phyloP scores from a whole-genome alignment of 2,888 invertebrate genomes.

The Coronaproctus castanopsis region DNA sequence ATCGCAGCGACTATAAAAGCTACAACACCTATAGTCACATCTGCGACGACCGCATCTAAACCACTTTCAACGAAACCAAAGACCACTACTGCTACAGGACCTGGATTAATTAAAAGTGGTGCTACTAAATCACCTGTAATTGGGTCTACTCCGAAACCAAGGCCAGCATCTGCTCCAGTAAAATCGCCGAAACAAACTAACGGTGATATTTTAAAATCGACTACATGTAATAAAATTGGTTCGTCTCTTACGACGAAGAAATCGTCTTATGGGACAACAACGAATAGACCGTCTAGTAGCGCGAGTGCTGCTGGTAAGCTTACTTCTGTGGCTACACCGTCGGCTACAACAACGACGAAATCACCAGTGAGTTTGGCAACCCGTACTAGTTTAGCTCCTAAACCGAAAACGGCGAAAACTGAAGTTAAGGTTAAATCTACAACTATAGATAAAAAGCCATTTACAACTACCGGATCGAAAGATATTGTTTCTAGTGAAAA shows the following conservation, averaged over 20 bases:
- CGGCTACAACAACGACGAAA: conserved; percentile 8
- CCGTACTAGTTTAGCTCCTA: conserved; percentile 15
- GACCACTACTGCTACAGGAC: background rate
- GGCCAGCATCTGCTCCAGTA: background rate
- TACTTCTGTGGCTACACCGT: background rate
- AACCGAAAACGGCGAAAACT: conserved; percentile 4
- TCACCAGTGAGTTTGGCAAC: conserved; percentile 12
- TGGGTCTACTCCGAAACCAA: background rate
- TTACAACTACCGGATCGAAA: background rate
- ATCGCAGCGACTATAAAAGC: background rate
- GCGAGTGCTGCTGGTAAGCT: too few relatives aligned
- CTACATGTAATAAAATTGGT: background rate
- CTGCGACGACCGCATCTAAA: background rate
- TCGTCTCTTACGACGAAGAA: background rate
- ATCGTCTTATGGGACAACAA: too few relatives aligned
- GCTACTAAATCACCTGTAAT: background rate
- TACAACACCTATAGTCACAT: background rate
- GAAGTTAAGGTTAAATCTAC: background rate
- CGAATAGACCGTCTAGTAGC: background rate
- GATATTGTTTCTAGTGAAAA: background rate
- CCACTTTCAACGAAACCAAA: background rate
- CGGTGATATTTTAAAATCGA: background rate
- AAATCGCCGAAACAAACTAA: background rate
- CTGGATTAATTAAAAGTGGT: background rate
- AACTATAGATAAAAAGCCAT: background rate